Percentiles rank a stretch among this genome's conserved stretches.
These are phyloP conservation scores for Clarias laeviceps DNA, from an alignment of 2,797 vertebrate genomes.

Conservation along the genomic window DNA sequence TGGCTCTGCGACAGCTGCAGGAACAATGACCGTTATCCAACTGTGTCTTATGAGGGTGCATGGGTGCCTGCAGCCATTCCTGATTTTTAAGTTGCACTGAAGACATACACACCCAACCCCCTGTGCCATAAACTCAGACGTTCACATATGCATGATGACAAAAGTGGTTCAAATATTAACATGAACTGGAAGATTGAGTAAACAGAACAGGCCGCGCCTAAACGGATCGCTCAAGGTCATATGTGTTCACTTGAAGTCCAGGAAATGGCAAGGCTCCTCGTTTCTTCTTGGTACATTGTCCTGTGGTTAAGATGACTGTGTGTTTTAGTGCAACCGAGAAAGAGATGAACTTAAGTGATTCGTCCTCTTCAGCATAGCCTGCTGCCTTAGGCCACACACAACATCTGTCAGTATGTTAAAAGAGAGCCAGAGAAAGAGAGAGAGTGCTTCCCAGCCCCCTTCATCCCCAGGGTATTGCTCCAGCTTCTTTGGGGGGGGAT, in stretches of 20 bases:
- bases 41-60: neutral
- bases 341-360: slow-evolving; percentile 12
- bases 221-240: slow-evolving; percentile 12
- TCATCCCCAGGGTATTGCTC: slow-evolving; percentile 50
- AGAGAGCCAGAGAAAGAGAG: slow-evolving; percentile 58
- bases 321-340: slow-evolving; percentile 4
- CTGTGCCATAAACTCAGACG: slow-evolving; percentile 27
- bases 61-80: neutral
- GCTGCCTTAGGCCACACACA: slow-evolving; percentile 64
- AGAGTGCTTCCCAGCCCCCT: slow-evolving; percentile 67
- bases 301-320: slow-evolving; percentile 12
- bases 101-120: slow-evolving; percentile 31
- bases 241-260: slow-evolving; percentile 41
- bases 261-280: slow-evolving; percentile 26
- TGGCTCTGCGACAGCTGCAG: slow-evolving; percentile 35
- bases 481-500: slow-evolving; percentile 66
- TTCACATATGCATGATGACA: neutral
- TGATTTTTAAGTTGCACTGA: slow-evolving; percentile 17
- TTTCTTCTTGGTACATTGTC: slow-evolving; percentile 35
- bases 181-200: slow-evolving; percentile 65
- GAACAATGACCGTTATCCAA: slow-evolving; percentile 30
- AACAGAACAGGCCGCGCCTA: slow-evolving; percentile 51
- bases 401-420: slow-evolving; percentile 70
- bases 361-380: slow-evolving; percentile 37
- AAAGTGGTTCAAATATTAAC: slow-evolving; percentile 68